phyloP scores from a whole-genome alignment of 2,113 vertebrate species.

The Apaloderma vittatum region DNA sequence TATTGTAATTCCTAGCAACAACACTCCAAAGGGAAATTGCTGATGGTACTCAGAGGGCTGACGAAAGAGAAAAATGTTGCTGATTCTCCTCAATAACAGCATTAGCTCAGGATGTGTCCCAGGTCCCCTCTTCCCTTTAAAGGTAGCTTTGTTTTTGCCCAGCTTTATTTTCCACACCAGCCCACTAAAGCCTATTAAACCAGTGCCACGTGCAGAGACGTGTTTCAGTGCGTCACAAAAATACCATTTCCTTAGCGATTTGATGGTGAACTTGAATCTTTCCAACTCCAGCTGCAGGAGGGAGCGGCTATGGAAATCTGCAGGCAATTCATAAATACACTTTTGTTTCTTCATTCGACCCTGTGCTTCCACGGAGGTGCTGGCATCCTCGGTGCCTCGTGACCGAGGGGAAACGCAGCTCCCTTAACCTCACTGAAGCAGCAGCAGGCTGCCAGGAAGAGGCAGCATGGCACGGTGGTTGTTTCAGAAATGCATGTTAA shows the following conservation, averaged over 20 bases:
- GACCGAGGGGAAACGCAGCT: rapidly evolving
- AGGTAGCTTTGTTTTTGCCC: not conserved
- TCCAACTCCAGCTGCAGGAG: not conserved
- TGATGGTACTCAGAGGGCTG: not conserved
- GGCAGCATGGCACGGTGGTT: not conserved
- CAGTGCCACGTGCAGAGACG: not conserved
- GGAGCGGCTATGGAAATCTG: not conserved
- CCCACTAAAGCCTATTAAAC: not conserved
- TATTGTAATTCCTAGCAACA: not conserved
- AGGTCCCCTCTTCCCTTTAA: not conserved
- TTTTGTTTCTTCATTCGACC: not conserved
- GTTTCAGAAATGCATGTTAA: not conserved
- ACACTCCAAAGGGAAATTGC: not conserved
- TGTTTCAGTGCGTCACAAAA: not conserved
- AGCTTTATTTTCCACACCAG: not conserved
- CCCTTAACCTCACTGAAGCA: rapidly evolving
- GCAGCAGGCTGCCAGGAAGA: not conserved
- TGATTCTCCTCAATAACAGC: not conserved
- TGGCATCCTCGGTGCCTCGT: not conserved
- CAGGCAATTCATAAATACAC: not conserved
- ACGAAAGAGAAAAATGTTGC: not conserved
- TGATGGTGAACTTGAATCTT: not conserved
- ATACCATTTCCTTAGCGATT: not conserved
- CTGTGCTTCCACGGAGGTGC: not conserved
- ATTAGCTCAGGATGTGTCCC: not conserved